Percentiles rank a stretch among this genome's conserved stretches.
Conservation (phyloP, 2,113 vertebrate genomes). For the Colius striatus region DNA sequence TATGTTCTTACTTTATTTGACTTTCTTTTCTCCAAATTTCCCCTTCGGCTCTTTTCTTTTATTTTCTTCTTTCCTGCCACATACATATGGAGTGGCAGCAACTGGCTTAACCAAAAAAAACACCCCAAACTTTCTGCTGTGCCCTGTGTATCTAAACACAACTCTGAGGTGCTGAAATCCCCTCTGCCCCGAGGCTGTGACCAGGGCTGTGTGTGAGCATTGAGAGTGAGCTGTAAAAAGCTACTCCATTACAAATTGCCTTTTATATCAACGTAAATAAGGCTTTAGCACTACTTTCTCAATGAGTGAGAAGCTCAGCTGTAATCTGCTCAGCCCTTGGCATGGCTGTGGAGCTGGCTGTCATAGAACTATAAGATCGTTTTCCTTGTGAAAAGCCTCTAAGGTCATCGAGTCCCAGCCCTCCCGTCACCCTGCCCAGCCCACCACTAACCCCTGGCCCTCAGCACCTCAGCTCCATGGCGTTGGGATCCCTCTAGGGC, state of each 20-base stretch:
- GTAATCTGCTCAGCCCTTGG: background rate
- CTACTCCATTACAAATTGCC: background rate
- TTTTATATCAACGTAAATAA: slow-evolving; percentile 18
- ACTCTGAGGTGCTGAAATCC: background rate
- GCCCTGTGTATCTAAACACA: background rate
- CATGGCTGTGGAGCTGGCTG: background rate
- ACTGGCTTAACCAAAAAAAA: background rate
- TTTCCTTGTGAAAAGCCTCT: too few relatives aligned
- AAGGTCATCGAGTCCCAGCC: too few relatives aligned
- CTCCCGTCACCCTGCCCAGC: too few relatives aligned
- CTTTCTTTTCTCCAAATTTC: background rate
- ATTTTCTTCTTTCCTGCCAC: background rate
- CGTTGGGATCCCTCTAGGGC: too few relatives aligned
- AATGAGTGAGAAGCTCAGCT: background rate
- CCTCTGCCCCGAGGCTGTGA: background rate
- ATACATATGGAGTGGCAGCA: background rate
- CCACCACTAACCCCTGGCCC: too few relatives aligned
- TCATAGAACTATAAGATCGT: background rate
- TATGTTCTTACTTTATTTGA: background rate
- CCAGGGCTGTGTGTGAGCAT: background rate
- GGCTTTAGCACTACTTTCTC: background rate
- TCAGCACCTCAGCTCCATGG: too few relatives aligned
- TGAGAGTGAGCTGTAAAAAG: background rate
- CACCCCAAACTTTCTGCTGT: background rate
- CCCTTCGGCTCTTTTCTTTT: background rate